phyloP scores from a whole-genome alignment of 53 echinoderm and acorn worm genomes.

The Mesocentrotus franciscanus region DNA sequence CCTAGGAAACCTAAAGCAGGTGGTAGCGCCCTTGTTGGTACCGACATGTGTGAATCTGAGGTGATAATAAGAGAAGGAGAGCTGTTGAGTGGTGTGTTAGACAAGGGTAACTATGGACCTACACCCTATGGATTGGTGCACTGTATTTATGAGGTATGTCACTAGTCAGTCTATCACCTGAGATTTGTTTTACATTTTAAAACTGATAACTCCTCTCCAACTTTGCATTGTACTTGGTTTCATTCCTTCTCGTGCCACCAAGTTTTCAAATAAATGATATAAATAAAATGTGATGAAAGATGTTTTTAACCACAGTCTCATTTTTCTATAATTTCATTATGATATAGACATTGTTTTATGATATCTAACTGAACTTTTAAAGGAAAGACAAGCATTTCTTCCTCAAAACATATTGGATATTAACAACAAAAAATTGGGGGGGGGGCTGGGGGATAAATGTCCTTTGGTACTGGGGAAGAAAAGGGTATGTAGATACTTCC shows the following conservation, averaged over 20 bases:
- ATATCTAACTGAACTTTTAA: too few species aligned
- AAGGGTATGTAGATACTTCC: too few species aligned
- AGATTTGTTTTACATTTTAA: not conserved
- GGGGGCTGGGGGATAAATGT: too few species aligned
- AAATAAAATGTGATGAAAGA: too few species aligned
- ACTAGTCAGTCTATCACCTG: not conserved
- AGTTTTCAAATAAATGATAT: not conserved
- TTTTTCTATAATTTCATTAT: too few species aligned
- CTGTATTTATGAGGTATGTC: conserved; percentile 93
- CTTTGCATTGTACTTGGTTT: not conserved
- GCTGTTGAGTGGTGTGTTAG: conserved; percentile 92
- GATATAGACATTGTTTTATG: too few species aligned
- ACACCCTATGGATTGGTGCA: conserved; percentile 97
- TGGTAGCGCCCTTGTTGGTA: conserved; percentile 75
- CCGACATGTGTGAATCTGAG: conserved; percentile 89
- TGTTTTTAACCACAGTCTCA: too few species aligned
- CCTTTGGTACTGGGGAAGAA: too few species aligned
- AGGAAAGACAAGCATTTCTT: too few species aligned
- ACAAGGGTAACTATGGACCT: conserved; percentile 97
- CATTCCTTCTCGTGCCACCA: not conserved
- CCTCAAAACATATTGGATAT: too few species aligned
- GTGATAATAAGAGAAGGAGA: conserved; percentile 89
- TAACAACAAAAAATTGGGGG: too few species aligned
- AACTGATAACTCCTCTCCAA: not conserved
- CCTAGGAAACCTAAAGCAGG: conserved; percentile 61